phyloP scores from a whole-genome alignment of 2,797 vertebrate species.

The Gorsachius magnificus region DNA sequence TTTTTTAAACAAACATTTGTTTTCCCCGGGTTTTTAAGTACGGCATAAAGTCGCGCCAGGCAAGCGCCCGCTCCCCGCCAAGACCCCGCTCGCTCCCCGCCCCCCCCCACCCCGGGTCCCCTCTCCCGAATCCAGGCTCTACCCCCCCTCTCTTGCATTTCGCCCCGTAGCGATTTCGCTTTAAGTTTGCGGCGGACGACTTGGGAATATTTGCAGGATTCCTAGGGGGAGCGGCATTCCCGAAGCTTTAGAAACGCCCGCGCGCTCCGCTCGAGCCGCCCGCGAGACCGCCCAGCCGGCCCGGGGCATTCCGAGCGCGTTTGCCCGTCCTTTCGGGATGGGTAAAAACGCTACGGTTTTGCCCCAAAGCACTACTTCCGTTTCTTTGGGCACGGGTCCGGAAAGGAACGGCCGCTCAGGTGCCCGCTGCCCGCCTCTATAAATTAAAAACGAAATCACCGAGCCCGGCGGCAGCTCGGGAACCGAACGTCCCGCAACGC shows the following conservation, averaged over 20 bases:
- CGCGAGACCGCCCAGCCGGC: neutral
- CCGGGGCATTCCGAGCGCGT: neutral
- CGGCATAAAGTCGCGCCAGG: neutral
- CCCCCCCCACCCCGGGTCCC: neutral
- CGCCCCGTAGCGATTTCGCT: neutral
- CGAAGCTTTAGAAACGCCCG: neutral
- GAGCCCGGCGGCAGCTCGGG: neutral
- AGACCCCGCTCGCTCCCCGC: neutral
- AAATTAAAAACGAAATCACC: neutral
- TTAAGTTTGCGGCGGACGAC: neutral
- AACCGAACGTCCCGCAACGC: too few relatives aligned
- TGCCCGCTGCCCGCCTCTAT: too few relatives aligned
- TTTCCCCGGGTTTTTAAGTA: slow-evolving; percentile 44
- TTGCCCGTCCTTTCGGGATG: neutral
- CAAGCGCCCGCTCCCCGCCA: neutral
- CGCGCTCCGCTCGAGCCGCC: neutral
- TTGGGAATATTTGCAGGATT: neutral
- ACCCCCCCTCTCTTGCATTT: neutral
- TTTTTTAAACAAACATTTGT: slow-evolving; percentile 54
- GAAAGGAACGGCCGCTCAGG: neutral
- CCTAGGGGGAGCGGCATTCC: neutral
- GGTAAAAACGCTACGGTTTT: neutral
- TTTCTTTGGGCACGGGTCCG: neutral
- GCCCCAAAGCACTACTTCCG: neutral
- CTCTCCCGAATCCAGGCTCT: neutral